Base-by-base conservation (phyloP, 2,797 vertebrate genomes). In the Gadopsis bispinosus region DNA sequence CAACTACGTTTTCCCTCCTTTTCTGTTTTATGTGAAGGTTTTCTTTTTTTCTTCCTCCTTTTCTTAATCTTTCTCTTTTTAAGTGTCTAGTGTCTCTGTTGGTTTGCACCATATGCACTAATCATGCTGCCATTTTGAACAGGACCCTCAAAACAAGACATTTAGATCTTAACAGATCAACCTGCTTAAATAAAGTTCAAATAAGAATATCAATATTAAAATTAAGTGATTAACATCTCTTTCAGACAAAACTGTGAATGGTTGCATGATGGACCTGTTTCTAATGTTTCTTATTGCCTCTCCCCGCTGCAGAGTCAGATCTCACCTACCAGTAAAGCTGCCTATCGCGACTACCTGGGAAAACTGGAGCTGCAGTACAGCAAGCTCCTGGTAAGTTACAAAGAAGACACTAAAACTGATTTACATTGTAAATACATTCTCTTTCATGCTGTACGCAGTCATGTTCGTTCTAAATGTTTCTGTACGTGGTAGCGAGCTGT, bases 331-430 rank as follows among this genome's bases (percentile, higher is more conserved):
- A 94, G 95, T 48, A 96, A 96, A 33, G 84, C 88, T 0, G 91
- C 97, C 0, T 99, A 97, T 86, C 93, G 96, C 0, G 97, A 99
- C n/a, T 96, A 96, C 71, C 94, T 99, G 91, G 94, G 92, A 50
- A 96, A 97, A 72, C 93, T 99, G 88, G 97, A 99, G 67, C 91
- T 97, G 80, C 97, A 96, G 72, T 99, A 97, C 0, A 91, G 92
- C 62, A 97, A 96, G 76, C 95, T 99, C 48, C 92, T 97, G 96
- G 98, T 98, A 87, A 89, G 96, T 54, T 20, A 17, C 26, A 17
- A 37, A 51, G 39, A 61, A 12, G 4, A 31, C 3, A 10, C 13
- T 10, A 11, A 63, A 58, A 14, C 3, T 45, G 14, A 45, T 5
- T 43, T 43, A 43, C 12, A 43, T 41, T 11, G 4, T 13, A 43